These are phyloP conservation scores for Lochmaea capreae DNA, from an alignment of 2,888 invertebrate species.

Conservation along the genomic window DNA sequence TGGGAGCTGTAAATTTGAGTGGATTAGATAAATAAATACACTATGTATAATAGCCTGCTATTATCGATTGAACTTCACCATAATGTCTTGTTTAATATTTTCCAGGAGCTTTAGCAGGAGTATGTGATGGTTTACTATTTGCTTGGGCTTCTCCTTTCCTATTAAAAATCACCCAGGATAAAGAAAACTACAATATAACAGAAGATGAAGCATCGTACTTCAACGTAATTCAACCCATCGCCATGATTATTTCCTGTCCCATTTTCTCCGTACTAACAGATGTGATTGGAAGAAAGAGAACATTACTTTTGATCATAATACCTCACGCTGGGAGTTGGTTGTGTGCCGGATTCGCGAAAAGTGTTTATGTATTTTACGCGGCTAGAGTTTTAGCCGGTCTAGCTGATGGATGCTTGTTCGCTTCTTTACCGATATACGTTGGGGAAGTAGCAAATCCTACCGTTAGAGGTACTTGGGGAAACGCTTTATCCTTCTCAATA, in stretches of 20 bases:
- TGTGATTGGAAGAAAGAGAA: conserved; percentile 54
- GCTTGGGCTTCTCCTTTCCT: conserved; percentile 60
- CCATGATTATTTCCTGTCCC: conserved; percentile 49
- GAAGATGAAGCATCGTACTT: conserved; percentile 59
- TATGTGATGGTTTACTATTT: conserved; percentile 48
- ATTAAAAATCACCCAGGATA: conserved; percentile 54
- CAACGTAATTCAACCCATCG: conserved; percentile 55
- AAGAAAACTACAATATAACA: conserved; percentile 53
- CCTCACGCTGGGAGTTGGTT: conserved; percentile 53
- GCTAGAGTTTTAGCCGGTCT: conserved; percentile 53
- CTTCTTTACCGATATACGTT: conserved; percentile 53
- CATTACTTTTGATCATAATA: conserved; percentile 51
- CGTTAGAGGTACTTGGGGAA: conserved; percentile 57
- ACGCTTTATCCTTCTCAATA: conserved; percentile 47
- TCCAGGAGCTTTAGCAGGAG: conserved; percentile 39
- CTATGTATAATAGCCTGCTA: too few species aligned
- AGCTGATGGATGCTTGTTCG: conserved; percentile 52
- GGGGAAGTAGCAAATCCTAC: conserved; percentile 56
- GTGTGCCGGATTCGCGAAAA: conserved; percentile 49
- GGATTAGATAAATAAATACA: too few species aligned
- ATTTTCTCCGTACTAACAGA: conserved; percentile 53
- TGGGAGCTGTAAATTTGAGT: too few species aligned
- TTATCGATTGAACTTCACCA: too few species aligned
- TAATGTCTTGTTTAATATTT: not conserved
- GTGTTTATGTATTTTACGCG: conserved; percentile 54